Percentiles rank a stretch among this genome's conserved stretches.
Evolutionary conservation across 37 sponge, comb jelly and placozoan species (phyloP).

Genomic region (Geodia barretti): DNA sequence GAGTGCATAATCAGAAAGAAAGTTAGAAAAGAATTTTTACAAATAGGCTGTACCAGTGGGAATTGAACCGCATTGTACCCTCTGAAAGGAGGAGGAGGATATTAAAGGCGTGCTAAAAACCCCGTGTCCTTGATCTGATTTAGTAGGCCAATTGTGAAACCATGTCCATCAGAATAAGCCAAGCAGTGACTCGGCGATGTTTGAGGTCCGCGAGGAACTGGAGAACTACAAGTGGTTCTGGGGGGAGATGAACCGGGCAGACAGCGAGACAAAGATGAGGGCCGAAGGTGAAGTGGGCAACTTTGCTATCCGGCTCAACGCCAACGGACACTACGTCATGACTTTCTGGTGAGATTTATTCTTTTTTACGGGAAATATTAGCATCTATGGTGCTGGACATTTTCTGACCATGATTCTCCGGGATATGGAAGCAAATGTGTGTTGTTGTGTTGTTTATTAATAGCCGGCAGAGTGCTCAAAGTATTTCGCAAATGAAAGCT

Average conservation of each 20-base stretch:
- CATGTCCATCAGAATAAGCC: background rate
- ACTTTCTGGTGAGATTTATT: slow-evolving; percentile 52
- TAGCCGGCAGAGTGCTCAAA: no score
- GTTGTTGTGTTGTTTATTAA: no score
- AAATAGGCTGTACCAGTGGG: background rate
- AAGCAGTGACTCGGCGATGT: slow-evolving; percentile 15
- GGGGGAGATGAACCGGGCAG: slow-evolving; percentile 46
- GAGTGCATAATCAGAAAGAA: no score
- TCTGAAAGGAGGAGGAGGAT: no score
- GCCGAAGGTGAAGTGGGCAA: slow-evolving; percentile 55
- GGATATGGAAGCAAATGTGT: no score
- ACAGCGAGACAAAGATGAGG: slow-evolving; percentile 40
- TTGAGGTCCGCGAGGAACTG: slow-evolving; percentile 1
- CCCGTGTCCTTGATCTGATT: no score
- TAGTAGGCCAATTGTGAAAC: background rate
- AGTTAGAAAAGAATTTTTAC: background rate
- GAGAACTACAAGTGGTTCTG: slow-evolving; percentile 64
- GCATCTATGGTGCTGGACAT: no score
- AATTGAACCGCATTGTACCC: no score
- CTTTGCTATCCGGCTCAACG: slow-evolving; percentile 54
- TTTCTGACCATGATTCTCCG: no score
- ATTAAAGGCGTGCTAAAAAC: no score
- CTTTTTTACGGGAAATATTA: no score
- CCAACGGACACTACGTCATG: slow-evolving; percentile 55
- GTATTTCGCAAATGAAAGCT: no score